phyloP scores from a whole-genome alignment of 2,888 invertebrate species.

The Hypsopygia costalis region DNA sequence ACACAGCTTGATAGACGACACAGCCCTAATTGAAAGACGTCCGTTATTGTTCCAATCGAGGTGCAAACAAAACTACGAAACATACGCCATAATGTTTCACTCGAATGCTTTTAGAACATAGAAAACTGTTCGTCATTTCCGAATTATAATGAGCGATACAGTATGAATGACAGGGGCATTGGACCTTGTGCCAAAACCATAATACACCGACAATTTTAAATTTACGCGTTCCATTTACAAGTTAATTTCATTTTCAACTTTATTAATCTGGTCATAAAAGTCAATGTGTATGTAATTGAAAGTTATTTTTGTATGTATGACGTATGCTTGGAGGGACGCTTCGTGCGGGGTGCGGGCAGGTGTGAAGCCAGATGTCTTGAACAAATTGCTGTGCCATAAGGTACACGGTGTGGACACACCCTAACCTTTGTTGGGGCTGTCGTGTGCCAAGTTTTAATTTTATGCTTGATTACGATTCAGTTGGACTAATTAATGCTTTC shows the following conservation, averaged over 20 bases:
- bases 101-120: slow-evolving; percentile 58
- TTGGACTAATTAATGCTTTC: slow-evolving; percentile 69
- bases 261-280: slow-evolving; percentile 26
- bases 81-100: slow-evolving; percentile 50
- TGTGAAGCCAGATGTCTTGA: slow-evolving; percentile 79
- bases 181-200: slow-evolving; percentile 67
- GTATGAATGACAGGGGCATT: slow-evolving; percentile 66
- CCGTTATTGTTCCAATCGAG: slow-evolving; percentile 46
- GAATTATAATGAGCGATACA: slow-evolving; percentile 66
- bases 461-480: slow-evolving; percentile 76
- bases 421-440: slow-evolving; percentile 63
- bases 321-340: slow-evolving; percentile 25
- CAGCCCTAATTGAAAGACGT: slow-evolving; percentile 59
- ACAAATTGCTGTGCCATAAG: slow-evolving; percentile 77
- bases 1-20: slow-evolving; percentile 46
- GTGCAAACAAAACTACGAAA: slow-evolving; percentile 39
- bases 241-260: slow-evolving; percentile 26
- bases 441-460: slow-evolving; percentile 80
- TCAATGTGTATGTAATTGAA: slow-evolving; percentile 14
- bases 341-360: slow-evolving; percentile 65
- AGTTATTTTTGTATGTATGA: slow-evolving; percentile 7
- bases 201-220: slow-evolving; percentile 28
- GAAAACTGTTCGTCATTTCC: slow-evolving; percentile 75
- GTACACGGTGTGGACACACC: slow-evolving; percentile 71
- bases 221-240: slow-evolving; percentile 13